Evolutionary conservation across 2,797 vertebrate genomes (phyloP), one percentile per base, ranked within the genome.

Genomic region (Nannoperca australis): DNA sequence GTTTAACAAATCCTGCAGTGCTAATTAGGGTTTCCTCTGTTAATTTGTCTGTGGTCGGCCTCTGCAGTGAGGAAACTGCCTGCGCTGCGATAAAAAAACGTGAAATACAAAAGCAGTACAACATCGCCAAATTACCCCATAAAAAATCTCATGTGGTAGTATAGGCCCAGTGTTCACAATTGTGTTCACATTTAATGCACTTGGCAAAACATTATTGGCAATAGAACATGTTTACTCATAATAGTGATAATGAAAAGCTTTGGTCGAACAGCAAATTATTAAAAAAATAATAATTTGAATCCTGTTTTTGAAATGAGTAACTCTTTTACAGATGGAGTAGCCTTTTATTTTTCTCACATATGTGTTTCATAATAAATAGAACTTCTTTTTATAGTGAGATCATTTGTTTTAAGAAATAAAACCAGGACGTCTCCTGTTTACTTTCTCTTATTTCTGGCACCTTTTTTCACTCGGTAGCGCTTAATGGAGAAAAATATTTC

Each of bases 1-100:
- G 86, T 91, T 82, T 73, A 81, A 83, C 85, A 86, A 88, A 85
- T 87, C 86, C 88, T 85, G 84, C 85, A 83, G 80, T 64, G 81
- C 82, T 92, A 90, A 91, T 90, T 90, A 86, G 84, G 22, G 24
- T 76, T 81, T 76, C 70, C 62, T 78, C 67, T 63, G 38, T 83
- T 83, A 72, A 24, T 73, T 75, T 44, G 50, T 70, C 78, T 66
- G 61, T 53, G 42, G 61, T 84, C 47, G 66, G 81, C 73, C 70
- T 76, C 66, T 73, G 80, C 73, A 83, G 76, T 11, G 56, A 72
- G 69, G 63, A 85, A 87, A 88, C 59, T 83, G 77, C 64, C 80
- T 38, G 63, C 68, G 5, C 34, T 66, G 73, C 42, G 44, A 83
- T 65, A 38, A 65, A 79, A 65, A 53, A 61, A 38, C 8, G 11